Percentiles rank a stretch among this genome's conserved stretches.
Evolutionary conservation across 2,797 vertebrate species (phyloP).

Genomic region (Ceryle rudis): DNA sequence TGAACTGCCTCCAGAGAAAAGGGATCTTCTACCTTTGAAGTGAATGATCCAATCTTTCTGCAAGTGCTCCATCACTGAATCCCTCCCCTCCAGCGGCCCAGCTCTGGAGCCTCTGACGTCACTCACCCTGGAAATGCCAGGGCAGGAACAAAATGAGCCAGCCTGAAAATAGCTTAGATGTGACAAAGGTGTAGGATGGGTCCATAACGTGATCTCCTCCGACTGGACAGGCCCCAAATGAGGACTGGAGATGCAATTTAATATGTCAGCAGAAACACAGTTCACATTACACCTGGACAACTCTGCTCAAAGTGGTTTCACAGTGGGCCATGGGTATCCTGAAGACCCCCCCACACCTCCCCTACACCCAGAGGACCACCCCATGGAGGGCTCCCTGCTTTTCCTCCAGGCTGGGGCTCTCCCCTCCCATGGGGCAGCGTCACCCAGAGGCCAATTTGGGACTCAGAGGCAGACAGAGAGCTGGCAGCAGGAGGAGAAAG

Average conservation of each 20-base stretch:
- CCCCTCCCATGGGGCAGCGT: rapidly evolving
- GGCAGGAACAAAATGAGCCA: constrained; percentile 38
- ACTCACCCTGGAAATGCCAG: constrained; percentile 23
- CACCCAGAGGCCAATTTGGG: neutral
- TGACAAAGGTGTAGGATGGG: neutral
- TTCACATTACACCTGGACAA: neutral
- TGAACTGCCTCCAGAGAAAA: neutral
- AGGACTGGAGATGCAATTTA: neutral
- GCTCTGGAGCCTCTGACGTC: neutral
- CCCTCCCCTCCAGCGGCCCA: neutral
- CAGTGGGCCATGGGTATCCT: neutral
- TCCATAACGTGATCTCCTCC: rapidly evolving
- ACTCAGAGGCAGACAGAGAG: neutral
- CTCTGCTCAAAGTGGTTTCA: neutral
- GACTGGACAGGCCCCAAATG: neutral
- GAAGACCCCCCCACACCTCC: neutral
- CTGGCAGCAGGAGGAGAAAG: neutral
- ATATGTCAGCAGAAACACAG: neutral
- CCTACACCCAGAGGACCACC: neutral
- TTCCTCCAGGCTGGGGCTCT: neutral
- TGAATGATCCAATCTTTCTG: constrained; percentile 6
- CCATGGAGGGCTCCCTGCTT: neutral
- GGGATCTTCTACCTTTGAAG: constrained; percentile 29
- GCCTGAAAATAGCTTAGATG: neutral
- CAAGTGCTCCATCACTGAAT: neutral